Evolutionary conservation across 1,140 invertebrate genomes (phyloP).

Genomic region (Drosophila novamexicana): DNA sequence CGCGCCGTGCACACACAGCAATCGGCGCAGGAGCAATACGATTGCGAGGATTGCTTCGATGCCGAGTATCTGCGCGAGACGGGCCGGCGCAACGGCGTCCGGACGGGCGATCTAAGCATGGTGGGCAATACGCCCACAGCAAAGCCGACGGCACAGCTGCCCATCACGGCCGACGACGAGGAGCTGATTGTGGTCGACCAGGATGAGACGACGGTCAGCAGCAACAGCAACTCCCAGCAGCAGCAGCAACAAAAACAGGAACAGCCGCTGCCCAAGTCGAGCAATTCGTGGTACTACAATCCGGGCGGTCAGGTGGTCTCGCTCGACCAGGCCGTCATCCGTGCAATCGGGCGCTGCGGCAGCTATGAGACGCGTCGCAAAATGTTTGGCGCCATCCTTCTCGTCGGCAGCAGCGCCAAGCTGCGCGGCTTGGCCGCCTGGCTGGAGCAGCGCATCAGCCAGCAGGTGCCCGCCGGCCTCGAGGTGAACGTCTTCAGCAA

Average conservation of each 20-base stretch:
- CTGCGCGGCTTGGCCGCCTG: slow-evolving; percentile 94
- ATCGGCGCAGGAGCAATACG: slow-evolving; percentile 90
- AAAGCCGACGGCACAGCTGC: slow-evolving; percentile 34
- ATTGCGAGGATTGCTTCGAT: slow-evolving; percentile 97
- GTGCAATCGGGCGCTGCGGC: slow-evolving; percentile 95
- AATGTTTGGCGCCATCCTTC: slow-evolving; percentile 96
- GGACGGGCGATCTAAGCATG: slow-evolving; percentile 85
- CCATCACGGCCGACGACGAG: slow-evolving; percentile 87
- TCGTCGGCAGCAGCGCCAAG: slow-evolving; percentile 96
- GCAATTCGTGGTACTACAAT: slow-evolving; percentile 88
- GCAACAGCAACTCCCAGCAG: slow-evolving; percentile 37
- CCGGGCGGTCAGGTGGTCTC: slow-evolving; percentile 92
- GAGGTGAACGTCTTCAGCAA: slow-evolving; percentile 86
- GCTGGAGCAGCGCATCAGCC: slow-evolving; percentile 94
- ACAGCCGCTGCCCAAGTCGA: slow-evolving; percentile 81
- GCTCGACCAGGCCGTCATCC: slow-evolving; percentile 95
- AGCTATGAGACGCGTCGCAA: slow-evolving; percentile 95
- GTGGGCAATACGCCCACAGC: slow-evolving; percentile 56
- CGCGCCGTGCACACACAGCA: slow-evolving; percentile 88
- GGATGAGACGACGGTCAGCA: slow-evolving; percentile 85
- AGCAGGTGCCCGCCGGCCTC: slow-evolving; percentile 55
- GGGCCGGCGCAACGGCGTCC: slow-evolving; percentile 87
- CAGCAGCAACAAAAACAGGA: slow-evolving; percentile 36
- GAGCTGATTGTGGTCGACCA: slow-evolving; percentile 93
- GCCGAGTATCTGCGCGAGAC: slow-evolving; percentile 95